Percentiles rank a stretch among this genome's conserved stretches.
phyloP scores from a whole-genome alignment of 2,888 invertebrate species.

The Eurois occulta region DNA sequence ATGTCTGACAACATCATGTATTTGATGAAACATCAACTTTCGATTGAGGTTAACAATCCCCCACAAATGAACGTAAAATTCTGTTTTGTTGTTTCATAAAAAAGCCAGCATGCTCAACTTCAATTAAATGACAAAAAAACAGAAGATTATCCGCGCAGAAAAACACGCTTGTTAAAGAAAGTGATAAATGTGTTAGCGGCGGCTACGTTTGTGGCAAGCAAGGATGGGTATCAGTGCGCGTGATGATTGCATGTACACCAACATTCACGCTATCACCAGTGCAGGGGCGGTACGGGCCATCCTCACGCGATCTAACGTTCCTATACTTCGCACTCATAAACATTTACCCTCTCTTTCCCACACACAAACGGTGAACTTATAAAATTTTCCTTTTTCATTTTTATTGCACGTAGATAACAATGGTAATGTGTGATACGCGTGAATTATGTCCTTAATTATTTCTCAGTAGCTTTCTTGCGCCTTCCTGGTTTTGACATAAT shows the following conservation, averaged over 20 bases:
- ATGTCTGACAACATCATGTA: conserved; percentile 6
- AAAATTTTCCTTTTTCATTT: conserved; percentile 58
- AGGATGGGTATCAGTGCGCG: conserved; percentile 65
- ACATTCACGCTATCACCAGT: conserved; percentile 67
- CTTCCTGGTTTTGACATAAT: conserved; percentile 29
- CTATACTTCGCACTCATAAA: conserved; percentile 44
- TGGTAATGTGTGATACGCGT: conserved; percentile 50
- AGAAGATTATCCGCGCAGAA: conserved; percentile 54
- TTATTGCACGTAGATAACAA: conserved; percentile 59
- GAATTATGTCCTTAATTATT: conserved; percentile 51
- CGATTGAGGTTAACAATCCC: conserved; percentile 51
- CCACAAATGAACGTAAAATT: conserved; percentile 28
- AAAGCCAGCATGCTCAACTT: conserved; percentile 45
- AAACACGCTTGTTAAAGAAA: conserved; percentile 71
- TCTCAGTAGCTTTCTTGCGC: conserved; percentile 36
- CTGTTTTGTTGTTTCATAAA: conserved; percentile 20
- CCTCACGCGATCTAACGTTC: conserved; percentile 68
- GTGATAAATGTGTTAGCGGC: conserved; percentile 70
- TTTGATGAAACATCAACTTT: conserved; percentile 41
- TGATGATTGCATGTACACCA: conserved; percentile 71
- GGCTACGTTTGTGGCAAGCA: conserved; percentile 64
- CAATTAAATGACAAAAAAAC: conserved; percentile 62
- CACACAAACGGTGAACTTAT: conserved; percentile 38
- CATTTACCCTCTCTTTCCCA: conserved; percentile 64
- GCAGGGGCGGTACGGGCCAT: conserved; percentile 61